These are phyloP conservation scores for Panthera tigris DNA, from an alignment of 2,113 vertebrate species.

Conservation along the genomic window DNA sequence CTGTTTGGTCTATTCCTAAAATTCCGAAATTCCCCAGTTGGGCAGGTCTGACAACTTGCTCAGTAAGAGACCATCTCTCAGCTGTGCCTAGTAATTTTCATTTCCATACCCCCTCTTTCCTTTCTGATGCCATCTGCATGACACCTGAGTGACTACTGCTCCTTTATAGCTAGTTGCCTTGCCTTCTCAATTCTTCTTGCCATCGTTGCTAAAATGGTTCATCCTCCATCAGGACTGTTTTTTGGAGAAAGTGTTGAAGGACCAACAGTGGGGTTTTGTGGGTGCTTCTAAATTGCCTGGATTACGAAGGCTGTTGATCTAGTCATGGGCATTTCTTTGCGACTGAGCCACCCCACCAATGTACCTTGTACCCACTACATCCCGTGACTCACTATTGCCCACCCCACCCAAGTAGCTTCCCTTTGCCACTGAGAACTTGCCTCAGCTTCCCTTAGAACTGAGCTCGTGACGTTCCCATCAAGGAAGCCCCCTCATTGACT, in stretches of 20 bases:
- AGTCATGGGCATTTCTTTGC: neutral
- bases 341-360: neutral
- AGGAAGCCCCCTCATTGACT: neutral
- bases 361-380: neutral
- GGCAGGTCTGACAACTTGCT: neutral
- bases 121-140: neutral
- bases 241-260: neutral
- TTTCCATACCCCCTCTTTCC: neutral
- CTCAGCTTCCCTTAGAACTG: neutral
- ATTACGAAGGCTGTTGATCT: neutral
- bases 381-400: neutral
- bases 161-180: neutral
- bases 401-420: neutral
- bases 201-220: neutral
- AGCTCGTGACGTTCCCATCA: neutral
- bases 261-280: neutral
- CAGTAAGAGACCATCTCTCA: neutral
- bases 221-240: neutral
- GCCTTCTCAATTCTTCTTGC: neutral
- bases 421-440: neutral
- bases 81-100: neutral
- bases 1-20: neutral
- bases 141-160: neutral
- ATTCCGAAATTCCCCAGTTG: neutral
- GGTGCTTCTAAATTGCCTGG: neutral